Conservation (phyloP, 2,797 vertebrate species). For the Graptemys geographica region DNA sequence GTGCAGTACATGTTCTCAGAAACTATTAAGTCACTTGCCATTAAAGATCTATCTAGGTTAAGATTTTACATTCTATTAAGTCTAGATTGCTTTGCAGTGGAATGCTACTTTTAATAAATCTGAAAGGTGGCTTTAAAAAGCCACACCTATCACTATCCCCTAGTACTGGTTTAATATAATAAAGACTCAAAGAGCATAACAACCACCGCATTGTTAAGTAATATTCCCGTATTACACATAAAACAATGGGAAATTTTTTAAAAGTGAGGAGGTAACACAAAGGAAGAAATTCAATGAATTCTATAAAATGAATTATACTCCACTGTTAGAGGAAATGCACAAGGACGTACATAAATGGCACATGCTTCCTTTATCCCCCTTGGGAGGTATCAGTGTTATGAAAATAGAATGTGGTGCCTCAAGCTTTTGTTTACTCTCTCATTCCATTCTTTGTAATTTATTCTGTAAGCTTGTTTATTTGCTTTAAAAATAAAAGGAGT, state of each 20-base stretch:
- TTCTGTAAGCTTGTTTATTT: not conserved
- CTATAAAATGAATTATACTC: not conserved
- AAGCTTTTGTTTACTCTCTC: not conserved
- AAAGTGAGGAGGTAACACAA: not conserved
- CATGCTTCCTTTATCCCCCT: not conserved
- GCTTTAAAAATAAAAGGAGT: not conserved
- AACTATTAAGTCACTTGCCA: not conserved
- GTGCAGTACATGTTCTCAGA: not conserved
- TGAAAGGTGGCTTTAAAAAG: not conserved
- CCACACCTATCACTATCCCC: not conserved
- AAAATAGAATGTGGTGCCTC: fast-evolving
- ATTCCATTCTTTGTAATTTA: not conserved
- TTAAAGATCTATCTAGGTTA: not conserved
- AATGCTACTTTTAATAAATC: not conserved
- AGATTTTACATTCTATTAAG: not conserved
- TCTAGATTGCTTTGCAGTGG: not conserved
- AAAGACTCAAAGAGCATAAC: not conserved
- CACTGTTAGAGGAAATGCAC: not conserved
- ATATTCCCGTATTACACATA: not conserved
- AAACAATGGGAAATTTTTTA: not conserved
- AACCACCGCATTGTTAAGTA: not conserved
- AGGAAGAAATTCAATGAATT: not conserved
- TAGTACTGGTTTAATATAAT: not conserved
- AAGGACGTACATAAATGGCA: not conserved
- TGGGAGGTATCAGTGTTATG: not conserved